Percentiles rank a stretch among this genome's conserved stretches.
These are phyloP conservation scores for Zygothrica quintamaculata DNA, from an alignment of 2,888 invertebrate species.

Conservation along the genomic window DNA sequence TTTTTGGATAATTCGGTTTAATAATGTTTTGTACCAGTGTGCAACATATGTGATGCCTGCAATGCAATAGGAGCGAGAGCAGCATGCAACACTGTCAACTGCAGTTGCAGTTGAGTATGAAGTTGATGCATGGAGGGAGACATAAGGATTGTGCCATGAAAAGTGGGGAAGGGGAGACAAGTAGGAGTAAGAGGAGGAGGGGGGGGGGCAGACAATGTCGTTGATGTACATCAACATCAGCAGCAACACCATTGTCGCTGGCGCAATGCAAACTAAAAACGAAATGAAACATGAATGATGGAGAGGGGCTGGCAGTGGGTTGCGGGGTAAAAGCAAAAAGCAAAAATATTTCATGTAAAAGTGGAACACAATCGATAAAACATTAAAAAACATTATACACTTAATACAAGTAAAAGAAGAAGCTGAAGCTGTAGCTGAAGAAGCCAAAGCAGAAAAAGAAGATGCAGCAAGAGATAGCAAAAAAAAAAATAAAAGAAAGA, in stretches of 20 bases:
- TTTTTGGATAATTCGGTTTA: no score
- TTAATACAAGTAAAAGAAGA: slow-evolving; percentile 12
- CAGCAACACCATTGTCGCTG: slow-evolving; percentile 31
- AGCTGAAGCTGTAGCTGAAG: background rate
- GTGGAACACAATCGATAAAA: slow-evolving; percentile 82
- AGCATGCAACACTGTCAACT: slow-evolving; percentile 15
- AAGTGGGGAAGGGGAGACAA: background rate
- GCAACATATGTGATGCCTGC: slow-evolving; percentile 21
- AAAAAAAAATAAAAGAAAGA: no score
- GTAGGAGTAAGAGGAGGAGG: background rate
- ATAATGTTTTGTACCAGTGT: slow-evolving; percentile 38
- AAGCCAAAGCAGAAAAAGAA: slow-evolving; percentile 1
- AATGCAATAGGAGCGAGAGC: slow-evolving; percentile 55
- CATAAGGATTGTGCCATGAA: no score
- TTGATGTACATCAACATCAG: slow-evolving; percentile 22
- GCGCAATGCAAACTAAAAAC: slow-evolving; percentile 45
- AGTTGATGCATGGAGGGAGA: no score
- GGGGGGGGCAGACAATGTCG: background rate
- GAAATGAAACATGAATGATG: no score
- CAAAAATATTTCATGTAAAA: slow-evolving; percentile 82
- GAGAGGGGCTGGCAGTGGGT: no score
- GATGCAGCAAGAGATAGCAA: no score
- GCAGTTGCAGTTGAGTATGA: background rate
- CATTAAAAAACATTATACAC: slow-evolving; percentile 65
- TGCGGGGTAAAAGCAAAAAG: slow-evolving; percentile 71